A percentile compares a stretch with the other conserved stretches of the same genome.
Evolutionary conservation across 2,113 vertebrate genomes (phyloP).

Genomic region (Coptodon bakossiorum): DNA sequence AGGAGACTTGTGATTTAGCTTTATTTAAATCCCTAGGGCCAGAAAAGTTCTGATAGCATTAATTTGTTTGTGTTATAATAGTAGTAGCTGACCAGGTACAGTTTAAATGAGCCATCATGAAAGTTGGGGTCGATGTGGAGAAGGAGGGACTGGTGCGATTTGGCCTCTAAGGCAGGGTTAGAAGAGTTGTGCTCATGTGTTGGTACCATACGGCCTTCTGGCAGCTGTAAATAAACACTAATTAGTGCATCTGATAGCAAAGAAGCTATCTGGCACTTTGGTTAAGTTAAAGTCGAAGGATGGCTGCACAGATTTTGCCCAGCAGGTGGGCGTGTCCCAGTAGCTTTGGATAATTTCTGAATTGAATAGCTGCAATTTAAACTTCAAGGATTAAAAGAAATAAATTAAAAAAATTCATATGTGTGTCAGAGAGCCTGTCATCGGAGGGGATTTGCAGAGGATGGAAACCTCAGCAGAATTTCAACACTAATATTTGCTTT

Average conservation of each 20-base stretch:
- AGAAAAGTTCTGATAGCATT: background rate
- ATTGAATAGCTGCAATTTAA: background rate
- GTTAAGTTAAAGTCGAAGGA: background rate
- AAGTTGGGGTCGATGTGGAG: background rate
- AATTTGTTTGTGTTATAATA: background rate
- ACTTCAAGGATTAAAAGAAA: background rate
- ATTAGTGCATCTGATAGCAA: background rate
- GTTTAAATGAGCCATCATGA: background rate
- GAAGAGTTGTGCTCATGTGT: background rate
- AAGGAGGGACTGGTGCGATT: background rate
- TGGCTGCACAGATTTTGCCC: background rate
- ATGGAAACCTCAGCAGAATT: background rate
- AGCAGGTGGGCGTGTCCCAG: background rate
- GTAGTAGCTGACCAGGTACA: background rate
- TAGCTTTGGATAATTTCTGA: background rate
- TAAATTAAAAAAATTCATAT: background rate
- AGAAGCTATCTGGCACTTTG: background rate
- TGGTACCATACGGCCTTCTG: background rate
- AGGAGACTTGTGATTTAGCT: background rate
- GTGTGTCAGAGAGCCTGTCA: background rate
- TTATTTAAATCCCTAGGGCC: rapidly evolving
- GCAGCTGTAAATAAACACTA: background rate
- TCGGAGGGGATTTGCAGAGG: background rate
- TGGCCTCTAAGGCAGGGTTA: background rate
- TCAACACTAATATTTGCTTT: background rate